Evolutionary conservation across 2,113 vertebrate species (phyloP), one percentile per base, ranked within the genome.

Genomic region (Corydoras maculifer): DNA sequence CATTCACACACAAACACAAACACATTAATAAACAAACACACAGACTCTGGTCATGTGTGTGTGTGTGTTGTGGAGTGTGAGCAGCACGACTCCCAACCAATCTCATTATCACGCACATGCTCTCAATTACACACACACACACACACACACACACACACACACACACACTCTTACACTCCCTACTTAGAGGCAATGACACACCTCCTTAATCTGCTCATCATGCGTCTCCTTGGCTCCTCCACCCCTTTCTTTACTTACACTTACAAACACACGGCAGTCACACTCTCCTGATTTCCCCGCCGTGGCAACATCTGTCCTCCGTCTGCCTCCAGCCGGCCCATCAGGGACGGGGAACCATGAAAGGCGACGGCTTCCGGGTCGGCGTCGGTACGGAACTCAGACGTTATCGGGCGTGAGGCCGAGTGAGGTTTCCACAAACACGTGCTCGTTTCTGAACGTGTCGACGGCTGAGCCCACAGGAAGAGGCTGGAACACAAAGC

Each of bases 191-290:
- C 68, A 54, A 62, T 48, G 64, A 75, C 70, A 77, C 75, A 65
- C 64, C 70, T 77, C 58, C 65, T 77, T 81, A 81, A 81, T 81
- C 80, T 75, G 63, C 58, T 75, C 64, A 62, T 73, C 77, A 70
- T 66, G 51, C 51, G 57, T 58, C 48, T 61, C 55, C 31, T 49
- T 12, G 63, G 53, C 65, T 48, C 62, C 18, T 25, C 14, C 50
- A 4, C 43, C 60, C 31, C 12, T 14, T 32, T 43, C 59, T 25
- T 57, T 58, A 65, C 60, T 5, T 35, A 15, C 53, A 59, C 29
- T 69, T 65, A 69, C 61, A 55, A 6, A 69, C 53, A 54, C 67
- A 65, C 63, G 29, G 70, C 70, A 57, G 68, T 29, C 67, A 14
- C 43, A 69, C 62, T 63, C 51, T 71, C 65, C 59, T 62, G 9